Percentiles rank a stretch among this genome's conserved stretches.
phyloP scores from a whole-genome alignment of 2,888 invertebrate genomes.

The Drosophila flavopinicola region DNA sequence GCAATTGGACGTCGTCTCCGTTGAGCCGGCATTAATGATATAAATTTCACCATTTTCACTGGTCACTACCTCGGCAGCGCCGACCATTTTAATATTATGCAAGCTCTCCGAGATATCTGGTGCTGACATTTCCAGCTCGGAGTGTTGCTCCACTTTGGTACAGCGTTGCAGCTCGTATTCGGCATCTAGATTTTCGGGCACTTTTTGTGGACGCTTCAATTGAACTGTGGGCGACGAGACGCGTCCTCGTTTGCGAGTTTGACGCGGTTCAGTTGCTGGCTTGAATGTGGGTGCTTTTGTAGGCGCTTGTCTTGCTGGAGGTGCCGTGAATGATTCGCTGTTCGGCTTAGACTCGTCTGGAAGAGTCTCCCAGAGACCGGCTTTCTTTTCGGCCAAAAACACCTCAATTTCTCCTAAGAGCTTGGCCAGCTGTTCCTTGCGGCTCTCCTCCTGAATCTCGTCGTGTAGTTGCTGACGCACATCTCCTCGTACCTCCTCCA shows the following conservation, averaged over 20 bases:
- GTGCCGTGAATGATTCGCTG: background rate
- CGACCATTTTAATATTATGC: conserved; percentile 44
- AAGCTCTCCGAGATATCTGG: conserved; percentile 13
- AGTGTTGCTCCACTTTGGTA: conserved; percentile 19
- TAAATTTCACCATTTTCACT: conserved; percentile 59
- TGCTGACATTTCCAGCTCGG: no score
- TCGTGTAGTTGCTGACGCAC: conserved; percentile 55
- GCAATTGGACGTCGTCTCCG: conserved; percentile 18
- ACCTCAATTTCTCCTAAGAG: conserved; percentile 75
- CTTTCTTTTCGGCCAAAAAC: conserved; percentile 65
- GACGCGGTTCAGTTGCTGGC: conserved; percentile 10
- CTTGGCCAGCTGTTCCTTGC: conserved; percentile 67
- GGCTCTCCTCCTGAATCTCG: conserved; percentile 69
- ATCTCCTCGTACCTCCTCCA: conserved; percentile 43
- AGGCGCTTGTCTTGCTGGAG: background rate
- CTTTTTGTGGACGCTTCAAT: conserved; percentile 20
- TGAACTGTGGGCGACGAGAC: conserved; percentile 11
- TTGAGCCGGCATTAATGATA: conserved; percentile 55
- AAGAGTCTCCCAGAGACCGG: conserved; percentile 55
- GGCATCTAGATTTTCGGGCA: background rate
- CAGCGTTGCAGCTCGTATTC: conserved; percentile 24
- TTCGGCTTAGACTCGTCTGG: background rate
- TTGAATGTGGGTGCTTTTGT: background rate
- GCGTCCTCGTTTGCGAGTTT: conserved; percentile 26
- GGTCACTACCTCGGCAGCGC: conserved; percentile 40